These are phyloP conservation scores for Neomicropteryx cornuta DNA, from an alignment of 1,140 invertebrate genomes.

Conservation along the genomic window DNA sequence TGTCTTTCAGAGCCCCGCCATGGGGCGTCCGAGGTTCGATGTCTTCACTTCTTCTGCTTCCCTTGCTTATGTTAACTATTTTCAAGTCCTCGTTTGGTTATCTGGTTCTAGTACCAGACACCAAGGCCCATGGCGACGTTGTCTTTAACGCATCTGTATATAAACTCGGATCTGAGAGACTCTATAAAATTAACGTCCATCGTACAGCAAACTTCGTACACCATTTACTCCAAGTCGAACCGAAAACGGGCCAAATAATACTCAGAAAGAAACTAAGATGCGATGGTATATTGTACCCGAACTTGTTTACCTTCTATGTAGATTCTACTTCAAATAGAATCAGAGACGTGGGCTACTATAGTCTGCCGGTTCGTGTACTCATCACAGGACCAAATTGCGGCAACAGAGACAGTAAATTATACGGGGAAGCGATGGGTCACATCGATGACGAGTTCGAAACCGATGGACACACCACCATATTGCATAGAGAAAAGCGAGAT, in stretches of 20 bases:
- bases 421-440: conserved; percentile 15
- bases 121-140: conserved; percentile 50
- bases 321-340: conserved; percentile 71
- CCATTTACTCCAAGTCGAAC: conserved; percentile 62
- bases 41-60: too few species aligned
- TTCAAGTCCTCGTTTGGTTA: conserved; percentile 31
- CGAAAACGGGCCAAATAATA: conserved; percentile 60
- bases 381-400: conserved; percentile 62
- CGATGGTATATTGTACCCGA: conserved; percentile 69
- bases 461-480: conserved; percentile 23
- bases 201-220: conserved; percentile 71
- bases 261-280: conserved; percentile 63
- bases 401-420: conserved; percentile 27
- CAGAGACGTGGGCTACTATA: conserved; percentile 73
- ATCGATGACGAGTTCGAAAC: conserved; percentile 19
- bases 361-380: conserved; percentile 64
- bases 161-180: conserved; percentile 56
- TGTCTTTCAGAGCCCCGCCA: too few species aligned
- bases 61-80: neutral
- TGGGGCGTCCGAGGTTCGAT: too few species aligned
- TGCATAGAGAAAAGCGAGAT: conserved; percentile 31
- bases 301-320: conserved; percentile 74
- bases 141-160: conserved; percentile 75
- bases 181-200: conserved; percentile 65
- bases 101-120: conserved; percentile 59